Evolutionary conservation across 2,113 vertebrate genomes (phyloP).

Genomic region (Brachyistius frenatus): DNA sequence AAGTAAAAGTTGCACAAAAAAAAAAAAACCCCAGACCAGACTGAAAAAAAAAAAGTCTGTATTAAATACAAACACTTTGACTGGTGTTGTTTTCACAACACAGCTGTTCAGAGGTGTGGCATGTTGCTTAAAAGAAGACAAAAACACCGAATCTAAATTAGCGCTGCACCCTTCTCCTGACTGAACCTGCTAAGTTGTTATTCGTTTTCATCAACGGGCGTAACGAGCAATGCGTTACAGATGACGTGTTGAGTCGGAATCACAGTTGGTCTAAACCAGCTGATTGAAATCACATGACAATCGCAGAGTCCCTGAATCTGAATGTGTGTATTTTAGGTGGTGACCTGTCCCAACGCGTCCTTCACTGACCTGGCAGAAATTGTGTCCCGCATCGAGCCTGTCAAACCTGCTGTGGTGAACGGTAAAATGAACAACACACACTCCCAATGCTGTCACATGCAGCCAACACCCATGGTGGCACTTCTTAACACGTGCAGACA

Average conservation of each 20-base stretch:
- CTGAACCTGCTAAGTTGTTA: not conserved
- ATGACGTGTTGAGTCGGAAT: not conserved
- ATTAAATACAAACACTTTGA: not conserved
- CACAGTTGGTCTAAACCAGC: not conserved
- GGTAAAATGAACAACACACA: slow-evolving; percentile 84
- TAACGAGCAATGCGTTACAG: not conserved
- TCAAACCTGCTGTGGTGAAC: slow-evolving; percentile 85
- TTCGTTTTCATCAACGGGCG: not conserved
- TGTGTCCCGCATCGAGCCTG: slow-evolving; percentile 93
- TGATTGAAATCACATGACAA: not conserved
- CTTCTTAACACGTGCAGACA: too few relatives aligned
- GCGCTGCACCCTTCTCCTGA: not conserved
- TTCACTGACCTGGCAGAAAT: slow-evolving; percentile 98
- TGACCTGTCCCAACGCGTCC: slow-evolving; percentile 92
- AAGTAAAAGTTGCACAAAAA: not conserved
- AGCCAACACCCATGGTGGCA: not conserved
- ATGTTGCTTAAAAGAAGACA: not conserved
- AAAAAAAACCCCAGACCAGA: not conserved
- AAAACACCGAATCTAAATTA: not conserved
- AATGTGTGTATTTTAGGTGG: slow-evolving; percentile 78
- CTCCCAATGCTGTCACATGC: not conserved
- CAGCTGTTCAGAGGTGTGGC: not conserved
- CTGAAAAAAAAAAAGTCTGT: not conserved
- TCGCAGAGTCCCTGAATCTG: not conserved
- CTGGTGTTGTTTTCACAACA: not conserved